These are phyloP conservation scores for Heterocephalus glaber DNA, from an alignment of 2,113 vertebrate genomes.

Conservation along the genomic window DNA sequence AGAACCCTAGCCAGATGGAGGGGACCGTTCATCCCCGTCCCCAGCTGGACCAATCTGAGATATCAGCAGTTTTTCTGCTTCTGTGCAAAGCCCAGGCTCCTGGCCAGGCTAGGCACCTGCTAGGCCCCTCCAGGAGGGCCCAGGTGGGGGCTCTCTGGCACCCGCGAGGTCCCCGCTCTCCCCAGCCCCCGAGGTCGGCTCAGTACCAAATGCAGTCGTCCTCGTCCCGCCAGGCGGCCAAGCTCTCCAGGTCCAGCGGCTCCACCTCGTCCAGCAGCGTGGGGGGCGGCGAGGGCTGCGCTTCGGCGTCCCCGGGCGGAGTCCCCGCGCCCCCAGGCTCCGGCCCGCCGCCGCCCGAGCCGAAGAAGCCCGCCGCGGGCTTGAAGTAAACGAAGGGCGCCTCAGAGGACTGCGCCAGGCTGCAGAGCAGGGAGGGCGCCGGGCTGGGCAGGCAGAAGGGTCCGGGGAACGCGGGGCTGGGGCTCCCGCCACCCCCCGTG, in stretches of 20 bases:
- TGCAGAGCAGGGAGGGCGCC: slow-evolving; percentile 83
- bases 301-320: slow-evolving; percentile 48
- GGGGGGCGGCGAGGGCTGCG: slow-evolving; percentile 68
- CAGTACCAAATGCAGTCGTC: slow-evolving; percentile 93
- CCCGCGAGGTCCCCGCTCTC: neutral
- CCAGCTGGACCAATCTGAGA: neutral
- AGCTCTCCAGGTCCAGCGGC: slow-evolving; percentile 89
- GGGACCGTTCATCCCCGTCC: neutral
- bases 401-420: slow-evolving; percentile 79
- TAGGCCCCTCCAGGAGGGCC: neutral
- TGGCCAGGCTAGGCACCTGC: slow-evolving; percentile 14
- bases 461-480: slow-evolving; percentile 68
- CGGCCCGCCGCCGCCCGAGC: slow-evolving; percentile 69
- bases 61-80: neutral
- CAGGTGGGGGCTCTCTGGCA: neutral
- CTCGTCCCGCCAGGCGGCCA: slow-evolving; percentile 87
- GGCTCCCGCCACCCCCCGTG: slow-evolving; percentile 42
- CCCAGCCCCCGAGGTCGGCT: neutral
- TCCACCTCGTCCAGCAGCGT: slow-evolving; percentile 93
- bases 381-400: slow-evolving; percentile 91
- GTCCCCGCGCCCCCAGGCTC: slow-evolving; percentile 70
- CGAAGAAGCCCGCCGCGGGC: slow-evolving; percentile 83
- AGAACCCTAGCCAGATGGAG: neutral
- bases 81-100: neutral
- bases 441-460: slow-evolving; percentile 84